A percentile compares a stretch with the other conserved stretches of the same genome.
Evolutionary conservation across 2,113 vertebrate species (phyloP).

Genomic region (Pomatorhinus ruficollis): DNA sequence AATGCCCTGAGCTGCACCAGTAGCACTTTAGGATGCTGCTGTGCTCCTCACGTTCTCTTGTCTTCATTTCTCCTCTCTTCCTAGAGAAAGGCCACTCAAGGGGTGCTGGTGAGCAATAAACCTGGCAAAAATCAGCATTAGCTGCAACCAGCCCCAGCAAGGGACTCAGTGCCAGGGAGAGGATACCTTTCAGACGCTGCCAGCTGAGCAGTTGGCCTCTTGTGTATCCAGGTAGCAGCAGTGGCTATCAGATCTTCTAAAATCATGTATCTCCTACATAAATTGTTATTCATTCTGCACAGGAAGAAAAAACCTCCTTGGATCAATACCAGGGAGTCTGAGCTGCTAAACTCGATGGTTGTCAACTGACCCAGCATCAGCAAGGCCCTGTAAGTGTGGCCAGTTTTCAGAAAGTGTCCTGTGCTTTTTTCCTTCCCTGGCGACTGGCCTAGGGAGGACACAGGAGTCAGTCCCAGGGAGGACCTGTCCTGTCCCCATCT

Average conservation of each 20-base stretch:
- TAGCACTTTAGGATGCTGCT: accelerated
- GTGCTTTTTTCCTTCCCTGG: neutral
- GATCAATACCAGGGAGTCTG: neutral
- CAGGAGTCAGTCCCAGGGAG: neutral
- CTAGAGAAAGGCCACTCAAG: neutral
- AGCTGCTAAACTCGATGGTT: neutral
- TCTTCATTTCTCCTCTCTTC: neutral
- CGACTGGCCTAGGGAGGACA: neutral
- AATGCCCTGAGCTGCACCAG: neutral
- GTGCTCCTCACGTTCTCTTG: neutral
- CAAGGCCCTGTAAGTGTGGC: neutral
- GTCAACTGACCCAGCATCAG: neutral
- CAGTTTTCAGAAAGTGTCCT: neutral
- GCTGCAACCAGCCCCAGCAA: neutral
- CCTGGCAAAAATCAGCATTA: neutral
- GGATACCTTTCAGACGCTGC: neutral
- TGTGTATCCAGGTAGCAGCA: neutral
- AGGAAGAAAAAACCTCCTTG: neutral
- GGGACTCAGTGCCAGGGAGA: neutral
- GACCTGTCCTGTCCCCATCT: neutral
- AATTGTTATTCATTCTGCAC: neutral
- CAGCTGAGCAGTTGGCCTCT: neutral
- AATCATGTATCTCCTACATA: neutral
- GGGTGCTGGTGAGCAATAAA: neutral
- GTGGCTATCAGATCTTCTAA: neutral